Evolutionary conservation across 2,113 vertebrate genomes (phyloP), one percentile per base, ranked within the genome.

Genomic region (Myotis lucifugus): DNA sequence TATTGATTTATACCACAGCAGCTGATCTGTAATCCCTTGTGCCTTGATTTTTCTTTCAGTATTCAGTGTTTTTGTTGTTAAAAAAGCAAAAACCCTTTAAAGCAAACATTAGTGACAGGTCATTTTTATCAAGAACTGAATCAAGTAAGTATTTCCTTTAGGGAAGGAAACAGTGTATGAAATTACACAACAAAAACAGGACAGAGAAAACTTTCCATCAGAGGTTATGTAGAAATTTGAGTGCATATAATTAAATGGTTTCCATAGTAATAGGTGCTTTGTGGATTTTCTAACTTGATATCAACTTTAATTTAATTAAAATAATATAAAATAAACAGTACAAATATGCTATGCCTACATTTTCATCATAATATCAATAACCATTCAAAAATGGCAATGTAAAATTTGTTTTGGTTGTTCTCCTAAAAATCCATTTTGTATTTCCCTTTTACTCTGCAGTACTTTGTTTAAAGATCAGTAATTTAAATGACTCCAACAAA

Each of bases 1-100:
- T 98, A 98, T 96, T 98, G 97, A 97, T 98, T 97, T 97, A 96
- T 97, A 52, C 19, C 59, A 88, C 52, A 95, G 88, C 59, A 98
- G 81, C 82, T 94, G 93, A 84, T 94, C 88, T 93, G 81, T 77
- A 94, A 25, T 96, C 92, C 48, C 81, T 56, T 46, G 74, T 96
- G 90, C 23, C 83, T 97, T 85, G 64, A 56, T 97, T 88, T 98
- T 98, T 64, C 46, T 97, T 37, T 89, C 48, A 84, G 83, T 97
- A 88, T 97, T 97, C 79, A 67, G 8, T 94, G 84, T 66, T 61
- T 29, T 32, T 46, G 46, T 46, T 46, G 46, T 46, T 46, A 93
- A 93, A 40, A 81, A 88, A 11, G 29, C 32, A 87, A 94, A 97
- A 78, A 0, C 0, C 7, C 69, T 96, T 92, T 95, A 96, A 98